These are phyloP conservation scores for Xenotilapia longispinis DNA, from an alignment of 2,113 vertebrate species.

Conservation along the genomic window DNA sequence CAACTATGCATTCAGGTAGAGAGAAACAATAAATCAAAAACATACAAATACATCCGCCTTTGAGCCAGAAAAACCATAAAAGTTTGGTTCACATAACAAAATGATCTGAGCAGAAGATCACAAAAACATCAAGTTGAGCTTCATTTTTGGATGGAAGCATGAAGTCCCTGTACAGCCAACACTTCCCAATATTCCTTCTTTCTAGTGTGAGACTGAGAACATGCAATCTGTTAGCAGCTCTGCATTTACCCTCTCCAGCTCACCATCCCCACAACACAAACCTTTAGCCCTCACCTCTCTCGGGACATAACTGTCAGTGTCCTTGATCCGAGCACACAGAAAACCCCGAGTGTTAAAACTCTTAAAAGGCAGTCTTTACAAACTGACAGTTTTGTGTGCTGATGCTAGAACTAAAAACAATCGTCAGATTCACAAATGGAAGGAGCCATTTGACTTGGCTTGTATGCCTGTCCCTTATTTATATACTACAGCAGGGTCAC, in stretches of 20 bases:
- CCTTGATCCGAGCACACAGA: constrained; percentile 42
- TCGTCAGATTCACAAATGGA: not conserved
- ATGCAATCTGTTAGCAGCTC: constrained; percentile 49
- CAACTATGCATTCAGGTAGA: not conserved
- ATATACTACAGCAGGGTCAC: not conserved
- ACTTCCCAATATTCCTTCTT: constrained; percentile 6
- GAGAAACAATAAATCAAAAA: not conserved
- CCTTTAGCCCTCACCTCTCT: constrained; percentile 27
- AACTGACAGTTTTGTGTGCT: constrained; percentile 10
- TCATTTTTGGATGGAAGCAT: not conserved
- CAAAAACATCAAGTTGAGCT: not conserved
- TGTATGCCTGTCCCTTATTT: not conserved
- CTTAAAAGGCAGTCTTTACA: constrained; percentile 56
- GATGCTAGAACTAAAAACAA: not conserved
- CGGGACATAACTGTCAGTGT: constrained; percentile 37
- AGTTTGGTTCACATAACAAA: not conserved
- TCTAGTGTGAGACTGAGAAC: constrained; percentile 59
- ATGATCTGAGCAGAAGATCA: not conserved
- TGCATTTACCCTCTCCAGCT: constrained; percentile 49
- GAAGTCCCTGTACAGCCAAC: constrained; percentile 3
- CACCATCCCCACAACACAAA: not conserved
- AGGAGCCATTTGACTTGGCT: not conserved
- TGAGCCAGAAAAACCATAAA: not conserved
- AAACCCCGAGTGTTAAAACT: constrained; percentile 24
- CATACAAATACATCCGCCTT: not conserved